A percentile compares a stretch with the other conserved stretches of the same genome.
Conservation (phyloP, 2,888 invertebrate species). For the Antitype chi region DNA sequence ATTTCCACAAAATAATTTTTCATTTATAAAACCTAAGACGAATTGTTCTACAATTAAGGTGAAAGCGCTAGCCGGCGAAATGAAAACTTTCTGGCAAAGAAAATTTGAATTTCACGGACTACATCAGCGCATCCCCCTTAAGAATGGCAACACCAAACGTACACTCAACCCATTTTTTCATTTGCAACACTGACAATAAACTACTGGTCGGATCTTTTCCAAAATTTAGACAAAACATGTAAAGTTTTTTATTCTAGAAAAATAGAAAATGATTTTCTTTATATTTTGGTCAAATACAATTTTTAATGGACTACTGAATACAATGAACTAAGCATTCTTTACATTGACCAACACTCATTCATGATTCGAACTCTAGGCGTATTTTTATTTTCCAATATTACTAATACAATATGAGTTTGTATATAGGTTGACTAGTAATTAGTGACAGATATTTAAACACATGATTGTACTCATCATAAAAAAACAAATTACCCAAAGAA, state of each 20-base stretch:
- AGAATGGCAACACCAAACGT: slow-evolving; percentile 66
- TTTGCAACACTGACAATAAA: slow-evolving; percentile 59
- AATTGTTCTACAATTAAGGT: slow-evolving; percentile 17
- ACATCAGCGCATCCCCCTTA: not conserved
- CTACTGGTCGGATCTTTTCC: slow-evolving; percentile 73
- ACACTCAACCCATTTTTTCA: slow-evolving; percentile 72
- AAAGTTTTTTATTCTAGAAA: slow-evolving; percentile 76
- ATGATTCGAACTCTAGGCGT: not conserved
- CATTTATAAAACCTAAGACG: slow-evolving; percentile 4
- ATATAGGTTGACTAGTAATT: no score
- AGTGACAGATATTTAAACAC: no score
- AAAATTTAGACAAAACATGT: slow-evolving; percentile 72
- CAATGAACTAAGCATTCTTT: slow-evolving; percentile 32
- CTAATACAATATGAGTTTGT: not conserved
- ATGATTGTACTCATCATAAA: no score
- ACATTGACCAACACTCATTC: slow-evolving; percentile 30
- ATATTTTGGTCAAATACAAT: slow-evolving; percentile 69
- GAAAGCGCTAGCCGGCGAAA: not conserved
- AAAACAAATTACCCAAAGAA: no score
- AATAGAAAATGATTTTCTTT: slow-evolving; percentile 78
- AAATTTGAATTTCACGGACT: not conserved
- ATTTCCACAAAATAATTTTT: slow-evolving; percentile 1
- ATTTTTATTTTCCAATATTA: not conserved
- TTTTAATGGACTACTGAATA: slow-evolving; percentile 44
- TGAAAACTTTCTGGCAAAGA: not conserved